These are phyloP conservation scores for Aldrovandia affinis DNA, from an alignment of 2,797 vertebrate genomes.

Conservation along the genomic window DNA sequence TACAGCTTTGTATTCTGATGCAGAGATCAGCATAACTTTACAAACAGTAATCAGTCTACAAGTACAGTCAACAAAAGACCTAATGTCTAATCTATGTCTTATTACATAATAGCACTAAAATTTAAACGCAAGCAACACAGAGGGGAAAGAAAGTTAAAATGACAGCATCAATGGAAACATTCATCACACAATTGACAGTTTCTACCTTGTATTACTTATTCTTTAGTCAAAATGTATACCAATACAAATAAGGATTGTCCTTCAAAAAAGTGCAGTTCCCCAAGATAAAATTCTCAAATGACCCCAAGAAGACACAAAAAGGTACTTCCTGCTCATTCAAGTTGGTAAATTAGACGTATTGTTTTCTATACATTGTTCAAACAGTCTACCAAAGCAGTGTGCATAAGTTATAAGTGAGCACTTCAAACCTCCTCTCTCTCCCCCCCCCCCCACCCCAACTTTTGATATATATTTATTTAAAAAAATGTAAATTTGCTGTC, in stretches of 20 bases:
- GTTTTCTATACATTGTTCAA: slow-evolving; percentile 73
- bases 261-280: slow-evolving; percentile 86
- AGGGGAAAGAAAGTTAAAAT: slow-evolving; percentile 58
- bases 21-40: slow-evolving; percentile 74
- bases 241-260: slow-evolving; percentile 86
- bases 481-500: slow-evolving; percentile 71
- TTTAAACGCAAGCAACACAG: slow-evolving; percentile 79
- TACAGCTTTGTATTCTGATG: slow-evolving; percentile 82
- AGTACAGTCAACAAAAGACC: slow-evolving; percentile 83
- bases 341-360: slow-evolving; percentile 72
- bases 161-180: slow-evolving; percentile 82
- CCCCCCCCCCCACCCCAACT: too few relatives aligned
- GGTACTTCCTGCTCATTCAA: slow-evolving; percentile 66
- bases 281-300: slow-evolving; percentile 77
- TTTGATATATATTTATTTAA: slow-evolving; percentile 35
- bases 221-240: slow-evolving; percentile 72
- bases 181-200: slow-evolving; percentile 78
- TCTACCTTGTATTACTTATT: slow-evolving; percentile 76
- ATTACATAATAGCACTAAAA: slow-evolving; percentile 81
- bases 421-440: slow-evolving; percentile 58
- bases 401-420: slow-evolving; percentile 77
- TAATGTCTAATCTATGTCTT: slow-evolving; percentile 78
- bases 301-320: slow-evolving; percentile 76
- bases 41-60: slow-evolving; percentile 84
- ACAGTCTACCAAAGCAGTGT: slow-evolving; percentile 81